Percentiles rank a stretch among this genome's conserved stretches.
Evolutionary conservation across 2,113 vertebrate species (phyloP).

Genomic region (Panthera uncia): DNA sequence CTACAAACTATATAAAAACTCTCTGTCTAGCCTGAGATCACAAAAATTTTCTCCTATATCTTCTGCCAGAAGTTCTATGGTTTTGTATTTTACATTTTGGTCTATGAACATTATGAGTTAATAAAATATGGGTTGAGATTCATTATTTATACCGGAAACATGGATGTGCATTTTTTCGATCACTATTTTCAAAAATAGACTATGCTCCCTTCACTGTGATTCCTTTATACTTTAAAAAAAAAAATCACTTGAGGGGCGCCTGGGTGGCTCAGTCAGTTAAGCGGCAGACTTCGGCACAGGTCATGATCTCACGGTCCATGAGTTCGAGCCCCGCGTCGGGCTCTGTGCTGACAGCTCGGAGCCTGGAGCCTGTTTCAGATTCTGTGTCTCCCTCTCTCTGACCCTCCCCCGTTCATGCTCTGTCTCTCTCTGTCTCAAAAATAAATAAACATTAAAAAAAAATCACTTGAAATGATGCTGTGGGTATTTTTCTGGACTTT

Average conservation of each 20-base stretch:
- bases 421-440: too few relatives aligned
- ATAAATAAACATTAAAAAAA: not conserved
- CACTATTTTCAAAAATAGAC: not conserved
- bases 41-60: not conserved
- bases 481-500: not conserved
- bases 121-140: not conserved
- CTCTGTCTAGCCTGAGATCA: not conserved
- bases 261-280: too few relatives aligned
- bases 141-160: not conserved
- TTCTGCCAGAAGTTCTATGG: not conserved
- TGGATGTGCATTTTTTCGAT: not conserved
- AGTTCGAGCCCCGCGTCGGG: rapidly evolving
- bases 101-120: not conserved
- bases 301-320: too few relatives aligned
- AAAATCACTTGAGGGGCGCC: not conserved
- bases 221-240: not conserved
- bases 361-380: too few relatives aligned
- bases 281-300: too few relatives aligned
- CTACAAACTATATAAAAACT: not conserved
- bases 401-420: too few relatives aligned
- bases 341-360: too few relatives aligned
- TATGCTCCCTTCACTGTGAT: not conserved
- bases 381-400: too few relatives aligned
- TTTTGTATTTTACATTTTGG: not conserved
- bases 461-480: not conserved